A percentile compares a stretch with the other conserved stretches of the same genome.
These are phyloP conservation scores for Romanogobio albipinnatus DNA, from an alignment of 2,113 vertebrate species.

Conservation along the genomic window DNA sequence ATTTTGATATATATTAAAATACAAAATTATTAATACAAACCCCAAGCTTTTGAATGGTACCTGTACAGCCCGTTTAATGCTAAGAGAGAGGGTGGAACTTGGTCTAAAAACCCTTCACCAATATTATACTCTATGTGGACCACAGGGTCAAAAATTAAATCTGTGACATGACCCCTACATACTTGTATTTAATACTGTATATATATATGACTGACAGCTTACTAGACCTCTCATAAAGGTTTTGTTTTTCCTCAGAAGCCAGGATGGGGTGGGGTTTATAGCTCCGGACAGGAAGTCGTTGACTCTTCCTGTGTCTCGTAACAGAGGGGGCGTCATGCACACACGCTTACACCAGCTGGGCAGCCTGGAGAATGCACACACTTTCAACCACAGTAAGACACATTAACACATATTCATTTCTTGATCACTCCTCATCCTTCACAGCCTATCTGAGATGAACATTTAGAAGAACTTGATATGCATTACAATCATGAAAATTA, in stretches of 20 bases:
- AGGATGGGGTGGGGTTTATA: conserved; percentile 88
- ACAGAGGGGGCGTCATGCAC: conserved; percentile 95
- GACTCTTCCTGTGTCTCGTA: conserved; percentile 98
- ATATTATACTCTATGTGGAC: neutral
- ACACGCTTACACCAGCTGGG: conserved; percentile 95
- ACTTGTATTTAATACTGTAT: neutral
- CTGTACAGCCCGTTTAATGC: neutral
- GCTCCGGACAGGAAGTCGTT: conserved; percentile 95
- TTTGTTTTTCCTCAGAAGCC: conserved; percentile 88
- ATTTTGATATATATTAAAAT: neutral
- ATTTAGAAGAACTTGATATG: neutral
- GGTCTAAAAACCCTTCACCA: neutral
- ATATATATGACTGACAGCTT: conserved; percentile 52
- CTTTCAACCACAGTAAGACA: conserved; percentile 95
- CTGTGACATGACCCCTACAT: neutral
- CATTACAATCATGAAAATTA: conserved; percentile 17
- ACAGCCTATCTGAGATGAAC: neutral
- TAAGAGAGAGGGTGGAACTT: neutral
- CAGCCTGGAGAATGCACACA: conserved; percentile 92
- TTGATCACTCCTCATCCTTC: neutral
- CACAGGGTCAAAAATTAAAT: neutral
- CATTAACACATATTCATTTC: neutral
- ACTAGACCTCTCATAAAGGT: conserved; percentile 79
- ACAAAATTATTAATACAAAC: neutral
- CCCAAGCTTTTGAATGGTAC: neutral